phyloP scores from a whole-genome alignment of 2,113 vertebrate species.

The Cranoglanis bouderius region DNA sequence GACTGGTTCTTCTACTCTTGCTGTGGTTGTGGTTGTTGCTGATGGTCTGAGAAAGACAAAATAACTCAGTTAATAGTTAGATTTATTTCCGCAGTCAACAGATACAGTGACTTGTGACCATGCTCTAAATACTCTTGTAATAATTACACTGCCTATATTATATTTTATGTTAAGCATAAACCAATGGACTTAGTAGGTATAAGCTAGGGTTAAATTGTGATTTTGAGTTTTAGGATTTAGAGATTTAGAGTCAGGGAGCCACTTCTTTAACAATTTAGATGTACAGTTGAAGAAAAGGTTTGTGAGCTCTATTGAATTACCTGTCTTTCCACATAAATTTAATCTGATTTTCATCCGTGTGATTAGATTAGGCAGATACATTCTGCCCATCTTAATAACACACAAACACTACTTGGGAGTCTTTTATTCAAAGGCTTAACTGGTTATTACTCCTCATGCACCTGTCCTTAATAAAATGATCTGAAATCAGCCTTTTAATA shows the following conservation, averaged over 20 bases:
- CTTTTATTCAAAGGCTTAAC: neutral
- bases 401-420: neutral
- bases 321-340: neutral
- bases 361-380: neutral
- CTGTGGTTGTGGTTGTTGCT: conserved; percentile 12
- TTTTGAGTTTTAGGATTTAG: neutral
- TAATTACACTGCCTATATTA: neutral
- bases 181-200: neutral
- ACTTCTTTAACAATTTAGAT: neutral
- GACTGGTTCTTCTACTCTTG: conserved; percentile 26
- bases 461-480: neutral
- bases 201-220: neutral
- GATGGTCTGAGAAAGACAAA: conserved; percentile 38
- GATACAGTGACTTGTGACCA: neutral
- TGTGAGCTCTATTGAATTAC: neutral
- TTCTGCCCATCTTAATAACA: neutral
- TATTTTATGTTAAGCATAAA: neutral
- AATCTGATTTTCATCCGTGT: neutral
- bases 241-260: neutral
- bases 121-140: neutral
- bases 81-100: neutral
- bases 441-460: neutral
- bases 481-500: conserved; percentile 1
- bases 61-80: neutral
- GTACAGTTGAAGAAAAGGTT: neutral